Evolutionary conservation across 2,888 invertebrate genomes (phyloP).

Genomic region (Homarus gammarus): DNA sequence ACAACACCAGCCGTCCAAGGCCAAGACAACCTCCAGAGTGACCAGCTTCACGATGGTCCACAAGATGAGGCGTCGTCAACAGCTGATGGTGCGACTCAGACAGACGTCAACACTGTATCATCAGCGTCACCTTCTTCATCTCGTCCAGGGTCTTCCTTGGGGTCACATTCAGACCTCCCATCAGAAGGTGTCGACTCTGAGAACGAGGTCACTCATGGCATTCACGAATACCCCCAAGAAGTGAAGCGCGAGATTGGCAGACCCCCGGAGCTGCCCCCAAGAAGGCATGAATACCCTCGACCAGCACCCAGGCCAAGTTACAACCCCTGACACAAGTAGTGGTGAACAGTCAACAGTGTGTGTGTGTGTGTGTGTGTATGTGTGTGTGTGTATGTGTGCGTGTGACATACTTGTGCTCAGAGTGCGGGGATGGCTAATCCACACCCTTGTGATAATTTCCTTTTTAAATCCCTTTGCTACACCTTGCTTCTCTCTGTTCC

Average conservation of each 20-base stretch:
- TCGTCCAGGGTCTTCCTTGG: constrained; percentile 31
- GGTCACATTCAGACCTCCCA: constrained; percentile 42
- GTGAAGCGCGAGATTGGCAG: background rate
- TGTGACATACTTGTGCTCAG: background rate
- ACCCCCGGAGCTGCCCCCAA: background rate
- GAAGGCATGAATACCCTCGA: background rate
- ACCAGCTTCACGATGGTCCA: too few relatives aligned
- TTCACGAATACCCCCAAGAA: background rate
- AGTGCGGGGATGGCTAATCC: background rate
- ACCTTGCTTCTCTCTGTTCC: background rate
- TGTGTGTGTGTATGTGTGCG: background rate
- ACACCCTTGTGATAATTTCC: background rate
- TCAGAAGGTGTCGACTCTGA: constrained; percentile 46
- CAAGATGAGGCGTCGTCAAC: background rate
- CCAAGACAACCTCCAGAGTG: background rate
- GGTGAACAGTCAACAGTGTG: too few relatives aligned
- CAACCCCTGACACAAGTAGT: background rate
- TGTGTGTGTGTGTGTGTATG: too few relatives aligned
- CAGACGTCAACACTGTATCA: constrained; percentile 12
- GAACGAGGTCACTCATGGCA: background rate
- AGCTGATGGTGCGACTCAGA: constrained; percentile 55
- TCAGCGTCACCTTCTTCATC: constrained; percentile 32
- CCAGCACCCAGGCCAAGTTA: background rate
- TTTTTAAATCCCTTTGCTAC: background rate
- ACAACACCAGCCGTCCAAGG: constrained; percentile 13